phyloP scores from a whole-genome alignment of 2,888 invertebrate species.

The Neria commutata region DNA sequence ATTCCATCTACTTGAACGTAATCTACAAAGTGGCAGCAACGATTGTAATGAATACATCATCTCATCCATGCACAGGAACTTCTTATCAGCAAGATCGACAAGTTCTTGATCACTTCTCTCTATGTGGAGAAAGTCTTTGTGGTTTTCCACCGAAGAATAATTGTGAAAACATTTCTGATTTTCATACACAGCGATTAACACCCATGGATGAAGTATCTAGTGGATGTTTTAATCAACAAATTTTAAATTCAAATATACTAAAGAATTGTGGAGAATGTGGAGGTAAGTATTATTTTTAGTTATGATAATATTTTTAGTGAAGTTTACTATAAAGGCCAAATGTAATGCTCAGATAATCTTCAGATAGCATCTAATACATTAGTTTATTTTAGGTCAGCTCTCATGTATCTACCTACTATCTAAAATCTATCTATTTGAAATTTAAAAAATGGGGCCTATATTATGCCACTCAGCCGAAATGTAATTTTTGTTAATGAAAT shows the following conservation, averaged over 20 bases:
- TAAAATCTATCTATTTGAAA: too few relatives aligned
- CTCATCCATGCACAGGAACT: not conserved
- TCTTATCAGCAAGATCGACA: not conserved
- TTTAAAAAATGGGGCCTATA: too few relatives aligned
- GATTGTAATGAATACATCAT: slow-evolving; percentile 2
- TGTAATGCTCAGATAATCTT: too few relatives aligned
- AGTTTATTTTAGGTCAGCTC: too few relatives aligned
- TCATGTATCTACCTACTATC: too few relatives aligned
- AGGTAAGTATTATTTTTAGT: too few relatives aligned
- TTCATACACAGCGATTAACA: not conserved
- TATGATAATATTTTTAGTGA: too few relatives aligned
- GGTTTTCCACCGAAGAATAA: not conserved
- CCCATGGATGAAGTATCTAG: not conserved
- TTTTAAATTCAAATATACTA: not conserved
- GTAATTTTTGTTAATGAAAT: too few relatives aligned
- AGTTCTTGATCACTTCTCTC: not conserved
- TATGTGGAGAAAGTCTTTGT: not conserved
- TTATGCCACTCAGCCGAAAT: too few relatives aligned
- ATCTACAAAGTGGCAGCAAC: not conserved
- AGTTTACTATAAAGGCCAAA: too few relatives aligned
- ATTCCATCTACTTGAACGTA: too few relatives aligned
- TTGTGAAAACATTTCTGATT: not conserved
- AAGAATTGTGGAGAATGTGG: slow-evolving; percentile 2
- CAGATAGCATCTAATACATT: too few relatives aligned
- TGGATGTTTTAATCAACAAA: not conserved